Evolutionary conservation across 2,888 invertebrate genomes (phyloP), one percentile per base, ranked within the genome.

Genomic region (Drosophila infuscata): DNA sequence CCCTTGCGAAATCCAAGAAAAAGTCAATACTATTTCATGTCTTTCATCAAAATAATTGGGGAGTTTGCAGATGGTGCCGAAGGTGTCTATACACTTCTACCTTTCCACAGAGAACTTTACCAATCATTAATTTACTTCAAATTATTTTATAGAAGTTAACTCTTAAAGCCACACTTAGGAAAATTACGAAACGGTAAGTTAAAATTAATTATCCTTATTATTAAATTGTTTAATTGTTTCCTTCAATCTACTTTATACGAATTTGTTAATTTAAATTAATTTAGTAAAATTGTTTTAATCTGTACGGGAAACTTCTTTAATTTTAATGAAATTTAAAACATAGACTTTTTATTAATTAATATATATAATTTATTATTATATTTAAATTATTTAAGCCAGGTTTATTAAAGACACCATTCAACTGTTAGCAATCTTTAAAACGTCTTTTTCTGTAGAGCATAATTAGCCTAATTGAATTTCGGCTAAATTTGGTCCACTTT

Each of bases 1-100:
- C 46, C 36, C 53, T 81, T 83, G 73, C 66, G 81, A 77, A 81
- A 81, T 70, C 33, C 43, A 68, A 58, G 35, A 48, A n/a, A 46
- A 65, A 43, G 9, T 43, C 20, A 67, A 56, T 56, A 41, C 35
- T 62, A 52, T 46, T 52, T 57, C 46, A 43, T 38, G 7, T 48
- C 29, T 56, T 48, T 35, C 36, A 46, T 30, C 35, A 6, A 46
- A 51, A 29, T 17, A 36, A n/a, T 20, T 25, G 11, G n/a, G n/a
- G 4, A 2, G 12, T 8, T 8, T 41, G 20, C 0, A 20, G 3
- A 0, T 35, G 1, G 3, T 38, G 35, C 38, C n/a, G 60, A 58
- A 17, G 3, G 2, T 9, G 11, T n/a, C n/a, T 17, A 77, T 77
- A 58, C 75, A 5, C 75, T 77, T 33, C 29, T 15, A 4, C 0